A percentile compares a stretch with the other conserved stretches of the same genome.
Evolutionary conservation across 2,797 vertebrate species (phyloP).

Genomic region (Rhabdomys pumilio): DNA sequence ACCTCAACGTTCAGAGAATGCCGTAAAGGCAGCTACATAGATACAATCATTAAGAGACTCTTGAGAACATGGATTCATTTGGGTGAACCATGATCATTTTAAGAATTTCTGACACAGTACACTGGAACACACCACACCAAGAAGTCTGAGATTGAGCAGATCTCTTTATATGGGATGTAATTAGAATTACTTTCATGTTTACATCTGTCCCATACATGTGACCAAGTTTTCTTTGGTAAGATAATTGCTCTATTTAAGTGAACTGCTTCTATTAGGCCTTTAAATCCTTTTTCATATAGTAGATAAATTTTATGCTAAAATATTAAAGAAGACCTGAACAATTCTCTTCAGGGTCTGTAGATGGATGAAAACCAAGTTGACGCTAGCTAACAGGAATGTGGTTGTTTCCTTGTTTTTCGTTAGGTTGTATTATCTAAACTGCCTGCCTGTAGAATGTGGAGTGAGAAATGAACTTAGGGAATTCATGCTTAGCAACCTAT

Average conservation of each 20-base stretch:
- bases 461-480: slow-evolving; percentile 43
- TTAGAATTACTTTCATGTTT: neutral
- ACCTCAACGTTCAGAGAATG: slow-evolving; percentile 34
- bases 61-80: neutral
- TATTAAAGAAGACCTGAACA: neutral
- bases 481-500: slow-evolving; percentile 39
- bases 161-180: neutral
- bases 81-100: slow-evolving; percentile 47
- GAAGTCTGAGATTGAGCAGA: neutral
- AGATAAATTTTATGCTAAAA: slow-evolving; percentile 12
- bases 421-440: slow-evolving; percentile 18
- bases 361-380: slow-evolving; percentile 8
- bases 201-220: neutral
- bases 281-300: neutral
- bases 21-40: slow-evolving; percentile 58
- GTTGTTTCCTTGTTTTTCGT: neutral
- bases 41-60: neutral
- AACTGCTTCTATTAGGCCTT: slow-evolving; percentile 9
- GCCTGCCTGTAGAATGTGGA: slow-evolving; percentile 3
- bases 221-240: neutral
- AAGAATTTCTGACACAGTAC: neutral
- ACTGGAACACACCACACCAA: neutral
- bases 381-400: neutral
- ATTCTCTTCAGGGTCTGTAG: slow-evolving; percentile 10
- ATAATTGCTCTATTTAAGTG: neutral